Conservation (phyloP, 2,888 invertebrate genomes). For the Dolomedes plantarius region DNA sequence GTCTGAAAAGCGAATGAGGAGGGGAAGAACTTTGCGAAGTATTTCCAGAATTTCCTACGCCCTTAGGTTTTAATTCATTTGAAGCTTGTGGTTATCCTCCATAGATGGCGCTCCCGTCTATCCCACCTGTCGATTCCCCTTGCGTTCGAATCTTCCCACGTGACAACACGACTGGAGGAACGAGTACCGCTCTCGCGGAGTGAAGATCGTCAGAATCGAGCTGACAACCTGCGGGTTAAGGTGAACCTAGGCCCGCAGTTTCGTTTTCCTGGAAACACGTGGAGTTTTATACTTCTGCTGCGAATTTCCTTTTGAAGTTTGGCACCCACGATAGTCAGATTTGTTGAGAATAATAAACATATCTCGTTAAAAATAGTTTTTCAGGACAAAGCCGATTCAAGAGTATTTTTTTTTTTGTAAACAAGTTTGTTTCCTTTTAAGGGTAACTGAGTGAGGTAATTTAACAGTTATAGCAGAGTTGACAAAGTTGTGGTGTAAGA, state of each 20-base stretch:
- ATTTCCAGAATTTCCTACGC: conserved; percentile 1
- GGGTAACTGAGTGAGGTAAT: too few relatives aligned
- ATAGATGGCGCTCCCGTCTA: conserved; percentile 39
- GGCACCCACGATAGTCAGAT: too few relatives aligned
- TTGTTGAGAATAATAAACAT: too few relatives aligned
- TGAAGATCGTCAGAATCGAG: not conserved
- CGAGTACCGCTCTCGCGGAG: not conserved
- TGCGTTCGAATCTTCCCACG: not conserved
- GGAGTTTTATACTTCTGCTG: not conserved
- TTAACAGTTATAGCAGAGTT: too few relatives aligned
- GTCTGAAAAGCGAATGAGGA: too few relatives aligned
- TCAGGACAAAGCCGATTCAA: too few relatives aligned
- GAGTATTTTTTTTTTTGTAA: too few relatives aligned
- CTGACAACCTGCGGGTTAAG: conserved; percentile 1
- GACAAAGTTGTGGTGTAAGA: too few relatives aligned
- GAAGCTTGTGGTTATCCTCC: not conserved
- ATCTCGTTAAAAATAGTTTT: too few relatives aligned
- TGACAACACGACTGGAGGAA: not conserved
- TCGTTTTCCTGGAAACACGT: not conserved
- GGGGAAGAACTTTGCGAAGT: not conserved
- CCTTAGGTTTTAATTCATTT: not conserved
- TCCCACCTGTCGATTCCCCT: conserved; percentile 58
- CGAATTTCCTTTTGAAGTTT: too few relatives aligned
- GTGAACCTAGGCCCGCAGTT: not conserved
- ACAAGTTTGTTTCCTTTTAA: too few relatives aligned